Evolutionary conservation across 1,140 invertebrate genomes (phyloP).

Genomic region (Brachionus rubens): DNA sequence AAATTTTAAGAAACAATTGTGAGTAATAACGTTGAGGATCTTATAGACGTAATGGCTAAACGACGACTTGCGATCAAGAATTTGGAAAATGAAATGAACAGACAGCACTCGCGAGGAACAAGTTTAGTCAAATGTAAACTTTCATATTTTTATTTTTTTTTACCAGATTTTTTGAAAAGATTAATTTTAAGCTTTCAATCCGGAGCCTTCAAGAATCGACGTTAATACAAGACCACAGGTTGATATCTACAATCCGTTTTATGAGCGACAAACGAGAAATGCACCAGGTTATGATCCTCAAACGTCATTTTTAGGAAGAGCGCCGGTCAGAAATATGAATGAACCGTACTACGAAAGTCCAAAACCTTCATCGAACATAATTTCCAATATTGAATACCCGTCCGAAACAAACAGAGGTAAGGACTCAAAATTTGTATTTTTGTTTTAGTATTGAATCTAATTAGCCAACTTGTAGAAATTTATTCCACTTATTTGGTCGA

Average conservation of each 20-base stretch:
- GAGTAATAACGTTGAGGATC: constrained; percentile 14
- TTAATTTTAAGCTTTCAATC: neutral
- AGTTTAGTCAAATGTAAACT: constrained; percentile 8
- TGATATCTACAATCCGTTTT: neutral
- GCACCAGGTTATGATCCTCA: neutral
- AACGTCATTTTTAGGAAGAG: neutral
- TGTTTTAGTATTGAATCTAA: neutral
- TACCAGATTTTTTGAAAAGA: neutral
- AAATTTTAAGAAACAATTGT: constrained; percentile 33
- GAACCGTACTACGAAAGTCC: neutral
- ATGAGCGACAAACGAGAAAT: neutral
- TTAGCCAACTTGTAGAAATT: neutral
- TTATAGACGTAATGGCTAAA: constrained; percentile 40
- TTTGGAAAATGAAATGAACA: constrained; percentile 43
- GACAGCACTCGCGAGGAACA: constrained; percentile 11
- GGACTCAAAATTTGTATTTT: neutral
- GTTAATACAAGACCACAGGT: neutral
- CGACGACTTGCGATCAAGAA: constrained; percentile 29
- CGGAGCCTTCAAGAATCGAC: neutral
- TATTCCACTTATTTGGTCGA: constrained; percentile 45
- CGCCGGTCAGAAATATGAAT: constrained; percentile 26
- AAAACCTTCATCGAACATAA: neutral
- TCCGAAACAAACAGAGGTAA: constrained; percentile 33
- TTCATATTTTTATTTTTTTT: neutral
- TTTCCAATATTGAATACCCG: constrained; percentile 26